Conservation (phyloP, 2,797 vertebrate genomes). For the Odontamblyopus rebecca region DNA sequence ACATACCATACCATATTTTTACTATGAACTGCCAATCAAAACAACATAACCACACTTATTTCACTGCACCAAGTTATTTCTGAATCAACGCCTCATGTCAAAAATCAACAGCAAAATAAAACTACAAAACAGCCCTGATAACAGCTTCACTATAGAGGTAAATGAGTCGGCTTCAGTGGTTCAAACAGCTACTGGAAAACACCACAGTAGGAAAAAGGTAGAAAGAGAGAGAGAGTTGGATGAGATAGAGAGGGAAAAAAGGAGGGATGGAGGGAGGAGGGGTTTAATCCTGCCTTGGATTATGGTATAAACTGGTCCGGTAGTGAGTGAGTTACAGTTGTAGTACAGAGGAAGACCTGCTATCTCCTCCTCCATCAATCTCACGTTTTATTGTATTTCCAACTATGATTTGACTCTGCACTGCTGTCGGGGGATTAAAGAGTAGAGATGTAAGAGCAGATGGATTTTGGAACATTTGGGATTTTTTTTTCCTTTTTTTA, state of each 20-base stretch:
- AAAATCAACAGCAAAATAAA: not conserved
- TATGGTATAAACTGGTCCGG: slow-evolving; percentile 74
- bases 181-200: not conserved
- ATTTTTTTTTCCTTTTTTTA: no score
- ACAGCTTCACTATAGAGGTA: no score
- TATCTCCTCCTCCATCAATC: slow-evolving; percentile 28
- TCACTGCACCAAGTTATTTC: not conserved
- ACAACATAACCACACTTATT: not conserved
- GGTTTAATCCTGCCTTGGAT: slow-evolving; percentile 80
- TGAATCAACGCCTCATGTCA: not conserved
- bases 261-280: slow-evolving; percentile 62
- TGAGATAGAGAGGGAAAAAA: slow-evolving; percentile 21
- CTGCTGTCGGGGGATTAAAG: slow-evolving; percentile 14
- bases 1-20: no score
- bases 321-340: slow-evolving; percentile 58
- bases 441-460: slow-evolving; percentile 9
- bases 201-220: not conserved
- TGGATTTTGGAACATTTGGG: slow-evolving; percentile 6
- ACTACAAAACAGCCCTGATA: not conserved
- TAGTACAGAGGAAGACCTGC: slow-evolving; percentile 49
- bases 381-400: slow-evolving; percentile 11
- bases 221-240: slow-evolving; percentile 26
- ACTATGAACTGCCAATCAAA: no score
- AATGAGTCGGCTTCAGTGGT: not conserved
- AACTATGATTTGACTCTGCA: slow-evolving; percentile 9